Base-by-base conservation (phyloP, 2,113 vertebrate genomes). In the Psittacula cyanocephala region DNA sequence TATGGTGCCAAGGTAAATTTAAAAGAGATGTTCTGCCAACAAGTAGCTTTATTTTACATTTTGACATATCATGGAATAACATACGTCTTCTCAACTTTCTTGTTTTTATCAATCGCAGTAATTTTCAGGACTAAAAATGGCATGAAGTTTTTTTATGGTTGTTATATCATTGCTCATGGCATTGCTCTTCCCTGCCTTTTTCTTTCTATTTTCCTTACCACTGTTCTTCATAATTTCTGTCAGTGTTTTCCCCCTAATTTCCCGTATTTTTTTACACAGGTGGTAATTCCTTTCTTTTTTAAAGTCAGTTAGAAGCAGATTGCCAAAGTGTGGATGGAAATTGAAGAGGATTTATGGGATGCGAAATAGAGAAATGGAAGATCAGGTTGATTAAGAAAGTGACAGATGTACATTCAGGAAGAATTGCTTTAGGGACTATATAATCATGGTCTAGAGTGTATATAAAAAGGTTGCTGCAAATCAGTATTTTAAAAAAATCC, bases 1-100 rank as follows among this genome's bases (percentile, higher is more conserved):
- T 99, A 99, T 1, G 99, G 99, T 53, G 99, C 99, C 65, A 99
- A 99, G 99, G 99, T 98, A 97, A 98, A 98, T 96, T 83, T 64
- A 76, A 68, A 72, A 91, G 19, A 67, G 33, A 20, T 1, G 1
- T n/a, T 14, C 19, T 81, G 27, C 37, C 17, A 81, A 20, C 0
- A 0, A 60, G 24, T 69, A 71, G 13, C 25, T 84, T 44, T 83
- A n/a, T 43, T 90, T 67, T 74, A 24, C 28, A 8, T 43, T 83
- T 91, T 81, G 57, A 7, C 6, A 1, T 89, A 9, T 20, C 50
- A 13, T 55, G 53, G 27, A 52, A 53, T 72, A 63, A 37, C 23
- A 7, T 31, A 5, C 3, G 8, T 74, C 23, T 81, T 93, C 7
- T 12, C 23, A 91, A 24, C 13, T 88, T 33, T 80, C 41, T 44